Evolutionary conservation across 2,113 vertebrate genomes (phyloP), one percentile per base, ranked within the genome.

Genomic region (Falco punctatus): DNA sequence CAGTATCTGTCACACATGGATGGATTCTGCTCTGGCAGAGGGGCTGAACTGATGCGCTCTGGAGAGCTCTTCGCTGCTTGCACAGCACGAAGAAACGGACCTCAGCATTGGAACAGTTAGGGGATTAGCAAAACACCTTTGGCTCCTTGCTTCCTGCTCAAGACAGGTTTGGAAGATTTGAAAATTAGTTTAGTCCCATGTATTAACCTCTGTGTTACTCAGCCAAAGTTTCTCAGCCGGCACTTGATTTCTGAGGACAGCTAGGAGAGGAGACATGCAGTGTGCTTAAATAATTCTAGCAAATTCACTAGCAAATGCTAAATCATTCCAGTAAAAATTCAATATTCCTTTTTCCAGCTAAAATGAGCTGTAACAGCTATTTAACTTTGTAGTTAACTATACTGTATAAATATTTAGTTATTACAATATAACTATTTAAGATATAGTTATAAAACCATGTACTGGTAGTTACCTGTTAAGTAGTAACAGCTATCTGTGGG

Each of bases 341-440:
- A 81, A 92, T 91, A 84, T 35, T 71, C 18, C 21, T 65, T 91
- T 92, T 92, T 94, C 52, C 80, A 89, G 48, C n/a, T 94, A 78
- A 89, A 94, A 61, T 84, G 61, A 92, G 65, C 55, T 87, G 23
- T 91, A 94, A 91, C 81, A 89, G 77, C 77, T 87, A 84, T 87
- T 96, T 89, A 92, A 84, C 73, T 94, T 78, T 4, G 8, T 33
- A 91, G n/a, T 79, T 94, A 95, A 71, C 42, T 38, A 7, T 14
- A 51, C 32, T 66, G 35, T 35, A 4, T 72, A 86, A 70, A 27
- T 75, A 55, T 59, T 22, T 54, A 71, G 28, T 86, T 91, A 86
- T 96, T 91, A 91, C 69, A 67, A 11, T 67, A 24, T 70, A 86
- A 51, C 62, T 93, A 38, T 66, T 94, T 78, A 94, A 86, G 62